Percentiles rank a stretch among this genome's conserved stretches.
Evolutionary conservation across 2,888 invertebrate genomes (phyloP).

Genomic region (Agriopis aurantiaria): DNA sequence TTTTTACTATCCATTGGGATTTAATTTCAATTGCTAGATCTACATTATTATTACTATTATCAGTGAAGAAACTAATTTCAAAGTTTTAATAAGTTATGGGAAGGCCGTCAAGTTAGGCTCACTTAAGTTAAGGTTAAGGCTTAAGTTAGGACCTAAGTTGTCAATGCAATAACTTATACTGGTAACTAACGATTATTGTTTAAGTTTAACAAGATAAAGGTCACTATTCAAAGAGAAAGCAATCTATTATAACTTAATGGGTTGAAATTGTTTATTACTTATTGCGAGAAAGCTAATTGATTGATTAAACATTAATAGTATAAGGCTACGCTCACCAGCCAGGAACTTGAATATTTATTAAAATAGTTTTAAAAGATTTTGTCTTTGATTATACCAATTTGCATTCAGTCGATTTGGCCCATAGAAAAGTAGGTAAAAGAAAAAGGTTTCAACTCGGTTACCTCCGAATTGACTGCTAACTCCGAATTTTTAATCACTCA

Average conservation of each 20-base stretch:
- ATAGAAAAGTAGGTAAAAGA: no score
- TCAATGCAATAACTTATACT: constrained; percentile 21
- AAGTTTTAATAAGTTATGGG: constrained; percentile 29
- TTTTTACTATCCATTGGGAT: no score
- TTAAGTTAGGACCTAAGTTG: constrained; percentile 30
- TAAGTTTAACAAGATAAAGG: constrained; percentile 11
- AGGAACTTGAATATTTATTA: no score
- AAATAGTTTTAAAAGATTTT: no score
- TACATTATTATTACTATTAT: no score
- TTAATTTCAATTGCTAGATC: no score
- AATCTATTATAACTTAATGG: background rate
- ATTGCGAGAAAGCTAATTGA: background rate
- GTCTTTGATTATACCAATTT: no score
- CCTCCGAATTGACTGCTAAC: no score
- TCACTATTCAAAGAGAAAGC: background rate
- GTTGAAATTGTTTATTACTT: constrained; percentile 5
- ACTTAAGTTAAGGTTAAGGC: background rate
- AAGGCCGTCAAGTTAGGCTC: constrained; percentile 15
- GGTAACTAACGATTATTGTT: constrained; percentile 25
- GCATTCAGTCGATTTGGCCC: no score
- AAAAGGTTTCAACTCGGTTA: no score
- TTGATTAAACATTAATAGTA: background rate
- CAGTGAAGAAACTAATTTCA: constrained; percentile 19
- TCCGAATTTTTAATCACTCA: no score
- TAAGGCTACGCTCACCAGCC: no score